Evolutionary conservation across 2,888 invertebrate genomes (phyloP).

Genomic region (Dynastes hyllus): DNA sequence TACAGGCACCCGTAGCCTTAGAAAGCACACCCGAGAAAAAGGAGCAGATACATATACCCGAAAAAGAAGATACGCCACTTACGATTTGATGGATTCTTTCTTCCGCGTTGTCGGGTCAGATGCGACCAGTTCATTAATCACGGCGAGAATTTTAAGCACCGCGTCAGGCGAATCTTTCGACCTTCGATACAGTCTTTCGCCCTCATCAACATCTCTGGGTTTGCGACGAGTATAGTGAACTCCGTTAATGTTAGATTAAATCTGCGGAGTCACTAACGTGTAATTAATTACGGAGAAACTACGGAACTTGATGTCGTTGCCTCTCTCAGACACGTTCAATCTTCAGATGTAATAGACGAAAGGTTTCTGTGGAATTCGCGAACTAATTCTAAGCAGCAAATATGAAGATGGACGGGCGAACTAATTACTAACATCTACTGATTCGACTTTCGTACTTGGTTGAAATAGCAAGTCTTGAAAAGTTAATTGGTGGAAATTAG

Average conservation of each 20-base stretch:
- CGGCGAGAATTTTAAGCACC: neutral
- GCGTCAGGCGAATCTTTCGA: neutral
- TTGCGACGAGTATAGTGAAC: neutral
- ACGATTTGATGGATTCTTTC: conserved; percentile 9
- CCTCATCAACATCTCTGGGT: neutral
- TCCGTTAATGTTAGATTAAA: conserved; percentile 31
- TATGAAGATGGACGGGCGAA: too few species aligned
- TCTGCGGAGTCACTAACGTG: conserved; percentile 17
- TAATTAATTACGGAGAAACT: conserved; percentile 41
- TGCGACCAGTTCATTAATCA: conserved; percentile 20
- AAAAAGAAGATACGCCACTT: neutral
- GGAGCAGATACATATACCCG: too few species aligned
- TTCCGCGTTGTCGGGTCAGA: neutral
- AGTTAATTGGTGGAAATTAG: too few species aligned
- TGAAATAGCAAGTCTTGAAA: too few species aligned
- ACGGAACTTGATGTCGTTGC: neutral
- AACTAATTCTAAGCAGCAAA: neutral
- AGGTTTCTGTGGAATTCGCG: conserved; percentile 1
- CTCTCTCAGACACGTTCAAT: neutral
- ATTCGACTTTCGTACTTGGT: too few species aligned
- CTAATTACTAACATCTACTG: too few species aligned
- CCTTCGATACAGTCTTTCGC: conserved; percentile 9
- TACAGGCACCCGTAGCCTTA: too few species aligned
- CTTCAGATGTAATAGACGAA: neutral
- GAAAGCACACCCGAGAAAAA: too few species aligned